Percentiles rank a stretch among this genome's conserved stretches.
Evolutionary conservation across 2,113 vertebrate genomes (phyloP).

Genomic region (Todiramphus saurophagus): DNA sequence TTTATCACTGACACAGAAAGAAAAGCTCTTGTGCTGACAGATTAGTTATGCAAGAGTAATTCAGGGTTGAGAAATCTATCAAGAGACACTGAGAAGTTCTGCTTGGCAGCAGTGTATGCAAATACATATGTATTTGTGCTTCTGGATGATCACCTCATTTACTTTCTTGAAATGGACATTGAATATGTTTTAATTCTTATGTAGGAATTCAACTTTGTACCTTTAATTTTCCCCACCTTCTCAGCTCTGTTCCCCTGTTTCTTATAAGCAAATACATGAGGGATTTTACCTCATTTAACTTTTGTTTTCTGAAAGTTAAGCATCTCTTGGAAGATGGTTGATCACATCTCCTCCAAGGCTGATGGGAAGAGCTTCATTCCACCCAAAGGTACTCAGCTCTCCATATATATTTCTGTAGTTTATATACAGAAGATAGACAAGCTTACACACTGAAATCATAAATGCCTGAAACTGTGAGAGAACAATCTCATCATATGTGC

Average conservation of each 20-base stretch:
- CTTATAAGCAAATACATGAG: background rate
- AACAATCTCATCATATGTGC: background rate
- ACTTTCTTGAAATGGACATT: background rate
- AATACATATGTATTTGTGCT: background rate
- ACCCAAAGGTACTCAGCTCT: background rate
- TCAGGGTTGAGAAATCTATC: background rate
- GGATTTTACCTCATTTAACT: background rate
- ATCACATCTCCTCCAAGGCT: background rate
- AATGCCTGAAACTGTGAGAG: background rate
- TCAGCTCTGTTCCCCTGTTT: background rate
- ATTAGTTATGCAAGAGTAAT: background rate
- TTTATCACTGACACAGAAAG: background rate
- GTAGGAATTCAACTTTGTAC: background rate
- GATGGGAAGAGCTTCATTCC: background rate
- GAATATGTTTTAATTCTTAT: background rate
- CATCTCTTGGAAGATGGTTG: background rate
- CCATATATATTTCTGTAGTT: background rate
- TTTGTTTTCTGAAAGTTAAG: background rate
- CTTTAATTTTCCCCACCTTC: background rate
- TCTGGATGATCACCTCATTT: background rate
- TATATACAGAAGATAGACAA: background rate
- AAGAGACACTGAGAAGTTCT: background rate
- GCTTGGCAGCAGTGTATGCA: background rate
- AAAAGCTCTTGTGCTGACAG: background rate
- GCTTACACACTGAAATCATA: background rate